Evolutionary conservation across 2,797 vertebrate species (phyloP).

Genomic region (Siniperca undulata): DNA sequence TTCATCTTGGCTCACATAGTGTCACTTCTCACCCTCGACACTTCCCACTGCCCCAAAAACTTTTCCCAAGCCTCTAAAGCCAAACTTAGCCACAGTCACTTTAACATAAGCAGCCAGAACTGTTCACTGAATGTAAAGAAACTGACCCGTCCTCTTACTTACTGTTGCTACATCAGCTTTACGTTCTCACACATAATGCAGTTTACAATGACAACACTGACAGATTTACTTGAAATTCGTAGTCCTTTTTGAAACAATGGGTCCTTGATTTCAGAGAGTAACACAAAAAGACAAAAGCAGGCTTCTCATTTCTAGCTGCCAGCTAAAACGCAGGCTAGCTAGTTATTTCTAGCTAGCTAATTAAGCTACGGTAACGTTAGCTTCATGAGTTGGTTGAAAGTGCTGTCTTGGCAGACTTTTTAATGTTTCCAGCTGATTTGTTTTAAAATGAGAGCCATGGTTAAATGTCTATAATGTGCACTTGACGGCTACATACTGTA

Average conservation of each 20-base stretch:
- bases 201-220: background rate
- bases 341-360: background rate
- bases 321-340: background rate
- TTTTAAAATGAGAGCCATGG: background rate
- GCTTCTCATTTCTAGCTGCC: background rate
- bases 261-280: background rate
- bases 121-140: background rate
- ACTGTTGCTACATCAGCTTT: too few relatives aligned
- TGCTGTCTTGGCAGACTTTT: background rate
- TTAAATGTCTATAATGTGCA: background rate
- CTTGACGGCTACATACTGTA: background rate
- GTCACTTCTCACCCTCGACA: conserved; percentile 2
- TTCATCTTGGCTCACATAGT: conserved; percentile 3
- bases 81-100: background rate
- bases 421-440: background rate
- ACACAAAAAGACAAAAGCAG: too few relatives aligned
- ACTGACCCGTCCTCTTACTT: background rate
- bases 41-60: background rate
- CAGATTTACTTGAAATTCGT: background rate
- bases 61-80: background rate
- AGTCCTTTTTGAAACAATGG: background rate
- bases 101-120: background rate
- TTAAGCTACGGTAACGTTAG: background rate
- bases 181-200: background rate
- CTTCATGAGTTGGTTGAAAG: background rate